These are phyloP conservation scores for Agrotis clavis DNA, from an alignment of 2,888 invertebrate genomes.

Conservation along the genomic window DNA sequence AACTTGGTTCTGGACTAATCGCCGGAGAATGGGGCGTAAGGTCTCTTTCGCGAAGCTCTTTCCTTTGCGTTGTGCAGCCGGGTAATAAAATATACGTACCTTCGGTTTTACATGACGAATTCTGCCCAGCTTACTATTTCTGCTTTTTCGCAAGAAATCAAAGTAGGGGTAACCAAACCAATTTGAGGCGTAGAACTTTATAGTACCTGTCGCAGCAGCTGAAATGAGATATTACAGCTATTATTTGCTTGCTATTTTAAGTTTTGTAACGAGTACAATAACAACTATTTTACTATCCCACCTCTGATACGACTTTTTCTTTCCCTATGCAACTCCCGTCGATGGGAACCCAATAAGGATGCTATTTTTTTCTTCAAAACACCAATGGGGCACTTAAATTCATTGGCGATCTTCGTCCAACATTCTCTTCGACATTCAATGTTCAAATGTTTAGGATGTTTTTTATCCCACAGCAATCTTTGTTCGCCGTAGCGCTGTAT, in stretches of 20 bases:
- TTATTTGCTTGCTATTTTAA: not conserved
- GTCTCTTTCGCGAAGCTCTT: no score
- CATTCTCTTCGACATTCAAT: constrained; percentile 10
- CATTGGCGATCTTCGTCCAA: constrained; percentile 22
- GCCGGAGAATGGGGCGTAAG: not conserved
- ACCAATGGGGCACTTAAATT: constrained; percentile 2
- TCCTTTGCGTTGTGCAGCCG: no score
- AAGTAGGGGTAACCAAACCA: constrained; percentile 21
- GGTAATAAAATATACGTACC: not conserved
- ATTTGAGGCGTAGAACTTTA: constrained; percentile 3
- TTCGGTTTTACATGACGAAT: not conserved
- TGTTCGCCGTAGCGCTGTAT: constrained; percentile 18
- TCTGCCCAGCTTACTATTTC: constrained; percentile 5
- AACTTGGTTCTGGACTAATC: no score
- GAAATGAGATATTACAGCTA: not conserved
- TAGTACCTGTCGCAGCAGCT: constrained; percentile 20
- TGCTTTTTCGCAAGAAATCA: constrained; percentile 17
- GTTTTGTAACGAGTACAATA: not conserved
- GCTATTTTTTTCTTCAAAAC: constrained; percentile 31
- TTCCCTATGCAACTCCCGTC: constrained; percentile 12
- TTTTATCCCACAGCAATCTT: constrained; percentile 14
- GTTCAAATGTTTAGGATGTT: constrained; percentile 17
- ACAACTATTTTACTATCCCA: not conserved
- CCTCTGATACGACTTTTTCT: constrained; percentile 15
- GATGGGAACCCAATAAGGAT: constrained; percentile 21